Evolutionary conservation across 2,113 vertebrate species (phyloP).

Genomic region (Hippocampus barbouri): DNA sequence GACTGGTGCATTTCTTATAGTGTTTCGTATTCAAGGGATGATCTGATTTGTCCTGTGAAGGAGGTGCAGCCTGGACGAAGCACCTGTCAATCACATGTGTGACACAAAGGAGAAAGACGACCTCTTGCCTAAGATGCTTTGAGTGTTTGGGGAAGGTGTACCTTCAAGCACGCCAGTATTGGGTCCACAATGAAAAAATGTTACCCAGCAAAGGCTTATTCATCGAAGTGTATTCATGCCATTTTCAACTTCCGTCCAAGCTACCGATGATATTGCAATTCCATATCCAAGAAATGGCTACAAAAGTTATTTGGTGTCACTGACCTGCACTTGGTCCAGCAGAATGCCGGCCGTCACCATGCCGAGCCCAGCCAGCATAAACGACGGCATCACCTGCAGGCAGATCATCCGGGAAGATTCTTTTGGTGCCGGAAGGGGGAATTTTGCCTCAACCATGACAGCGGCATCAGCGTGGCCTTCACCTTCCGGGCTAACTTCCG

Average conservation of each 20-base stretch:
- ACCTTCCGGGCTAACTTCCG: constrained; percentile 11
- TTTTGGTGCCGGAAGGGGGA: constrained; percentile 37
- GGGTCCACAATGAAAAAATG: too few species aligned
- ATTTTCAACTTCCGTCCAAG: neutral
- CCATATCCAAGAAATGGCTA: neutral
- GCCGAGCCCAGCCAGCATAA: constrained; percentile 82
- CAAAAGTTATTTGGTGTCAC: constrained; percentile 23
- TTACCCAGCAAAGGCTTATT: too few species aligned
- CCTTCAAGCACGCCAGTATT: too few species aligned
- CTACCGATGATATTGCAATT: neutral
- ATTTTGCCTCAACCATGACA: constrained; percentile 58
- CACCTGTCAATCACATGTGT: neutral
- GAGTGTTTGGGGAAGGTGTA: neutral
- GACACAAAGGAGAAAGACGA: neutral
- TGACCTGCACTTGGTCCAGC: constrained; percentile 84
- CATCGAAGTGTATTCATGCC: too few species aligned
- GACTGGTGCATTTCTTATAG: too few species aligned
- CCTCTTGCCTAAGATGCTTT: neutral
- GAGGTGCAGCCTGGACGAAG: neutral
- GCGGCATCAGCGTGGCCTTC: neutral
- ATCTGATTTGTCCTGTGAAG: neutral
- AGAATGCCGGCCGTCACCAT: constrained; percentile 84
- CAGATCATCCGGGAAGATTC: constrained; percentile 73
- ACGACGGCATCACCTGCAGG: constrained; percentile 79
- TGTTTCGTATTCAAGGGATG: too few species aligned